A percentile compares a stretch with the other conserved stretches of the same genome.
Evolutionary conservation across 2,113 vertebrate genomes (phyloP).

Genomic region (Mormyrus iriodes): DNA sequence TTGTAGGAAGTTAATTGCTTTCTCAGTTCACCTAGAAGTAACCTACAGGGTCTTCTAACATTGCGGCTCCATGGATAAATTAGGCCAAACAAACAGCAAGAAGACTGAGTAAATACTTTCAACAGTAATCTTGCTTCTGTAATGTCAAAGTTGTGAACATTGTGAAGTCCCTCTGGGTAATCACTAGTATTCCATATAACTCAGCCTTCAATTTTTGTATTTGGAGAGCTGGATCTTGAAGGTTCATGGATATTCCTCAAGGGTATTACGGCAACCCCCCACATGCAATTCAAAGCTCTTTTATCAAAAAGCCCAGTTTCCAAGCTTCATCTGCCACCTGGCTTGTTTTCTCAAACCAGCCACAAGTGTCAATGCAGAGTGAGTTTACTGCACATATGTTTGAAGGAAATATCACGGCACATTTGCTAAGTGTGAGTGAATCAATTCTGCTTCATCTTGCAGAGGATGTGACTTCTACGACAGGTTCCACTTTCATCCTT

Average conservation of each 20-base stretch:
- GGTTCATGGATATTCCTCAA: background rate
- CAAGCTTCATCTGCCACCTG: background rate
- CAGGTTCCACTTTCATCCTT: background rate
- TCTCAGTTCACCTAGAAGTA: background rate
- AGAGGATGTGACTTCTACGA: background rate
- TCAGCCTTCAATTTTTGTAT: background rate
- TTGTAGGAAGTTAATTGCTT: background rate
- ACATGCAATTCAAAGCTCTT: background rate
- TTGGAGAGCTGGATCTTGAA: background rate
- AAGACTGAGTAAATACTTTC: background rate
- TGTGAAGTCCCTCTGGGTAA: background rate
- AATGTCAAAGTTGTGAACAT: background rate
- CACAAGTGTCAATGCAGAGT: background rate
- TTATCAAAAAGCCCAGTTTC: background rate
- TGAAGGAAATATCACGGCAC: conserved; percentile 3
- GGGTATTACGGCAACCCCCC: background rate
- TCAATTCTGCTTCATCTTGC: conserved; percentile 14
- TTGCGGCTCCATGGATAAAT: background rate
- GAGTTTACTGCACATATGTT: background rate
- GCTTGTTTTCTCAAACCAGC: background rate
- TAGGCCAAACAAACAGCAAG: background rate
- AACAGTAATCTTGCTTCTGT: background rate
- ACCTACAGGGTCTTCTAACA: background rate
- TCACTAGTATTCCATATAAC: background rate
- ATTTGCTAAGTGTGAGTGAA: conserved; percentile 7